Evolutionary conservation across 2,797 vertebrate species (phyloP), one percentile per base, ranked within the genome.

Genomic region (Lacerta bilineata): DNA sequence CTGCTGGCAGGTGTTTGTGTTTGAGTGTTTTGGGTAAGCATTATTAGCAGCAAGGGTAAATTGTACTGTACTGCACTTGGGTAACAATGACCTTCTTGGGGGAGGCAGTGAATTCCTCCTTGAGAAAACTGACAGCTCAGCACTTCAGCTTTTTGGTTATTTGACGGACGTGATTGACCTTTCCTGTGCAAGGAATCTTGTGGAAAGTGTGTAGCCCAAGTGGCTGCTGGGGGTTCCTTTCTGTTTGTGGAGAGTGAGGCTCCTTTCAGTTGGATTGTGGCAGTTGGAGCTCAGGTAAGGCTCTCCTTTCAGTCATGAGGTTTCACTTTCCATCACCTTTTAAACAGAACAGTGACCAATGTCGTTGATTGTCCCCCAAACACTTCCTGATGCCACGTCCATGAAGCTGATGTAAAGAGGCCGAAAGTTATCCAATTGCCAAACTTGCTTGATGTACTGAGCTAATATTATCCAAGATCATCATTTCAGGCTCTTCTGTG

Each of bases 201-300:
- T 27, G 27, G 36, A 74, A 71, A 11, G n/a, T 13, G n/a, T 13
- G 4, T 61, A 64, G 27, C 39, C 46, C 55, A 80, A 27, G 39
- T 46, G 55, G 9, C 36, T 64, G 36, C 4, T 25, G 17, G 36
- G 10, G 27, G 27, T 55, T 59, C 29, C n/a, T 61, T 5, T 4
- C 4, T 74, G 4, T 29, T 20, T 17, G 23, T 0, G 25, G 27
- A 11, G 13, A 11, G 8, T 15, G 4, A 5, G n/a, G 59, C 17
- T 61, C 6, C 33, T 74, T 85, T 85, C 69, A 64, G 83, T 85
- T 87, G 83, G 83, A 85, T 36, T 50, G 50, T 80, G 76, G 25
- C 69, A 46, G 83, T 89, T 89, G 77, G n/a, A 74, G 39, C 68
- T 41, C 55, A 50, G 55, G 59, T 85, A 66, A 71, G 68, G 27